A percentile compares a stretch with the other conserved stretches of the same genome.
These are phyloP conservation scores for Anguilla anguilla DNA, from an alignment of 2,797 vertebrate genomes.

Conservation along the genomic window DNA sequence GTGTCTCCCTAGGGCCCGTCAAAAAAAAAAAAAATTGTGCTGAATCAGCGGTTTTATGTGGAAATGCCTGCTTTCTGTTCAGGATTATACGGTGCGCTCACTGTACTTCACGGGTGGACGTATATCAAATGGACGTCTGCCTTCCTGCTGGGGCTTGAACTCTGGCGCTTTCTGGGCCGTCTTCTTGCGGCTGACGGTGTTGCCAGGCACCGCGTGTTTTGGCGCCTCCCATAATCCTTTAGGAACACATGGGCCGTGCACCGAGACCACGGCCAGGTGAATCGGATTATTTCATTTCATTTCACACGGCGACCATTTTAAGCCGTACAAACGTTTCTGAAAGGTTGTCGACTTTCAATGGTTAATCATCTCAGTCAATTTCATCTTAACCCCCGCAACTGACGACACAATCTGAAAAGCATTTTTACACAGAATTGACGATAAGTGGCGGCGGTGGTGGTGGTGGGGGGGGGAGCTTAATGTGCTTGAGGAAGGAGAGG, in stretches of 20 bases:
- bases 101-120: neutral
- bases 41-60: conserved; percentile 4
- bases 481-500: conserved; percentile 29
- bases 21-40: neutral
- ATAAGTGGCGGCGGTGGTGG: neutral
- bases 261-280: neutral
- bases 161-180: neutral
- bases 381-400: neutral
- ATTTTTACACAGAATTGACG: conserved; percentile 35
- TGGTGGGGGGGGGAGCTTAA: conserved; percentile 13
- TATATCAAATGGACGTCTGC: neutral
- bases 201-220: neutral
- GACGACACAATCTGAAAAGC: neutral
- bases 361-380: conserved; percentile 20
- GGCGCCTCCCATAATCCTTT: neutral
- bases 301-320: neutral
- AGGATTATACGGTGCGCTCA: neutral
- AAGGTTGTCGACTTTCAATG: conserved; percentile 10
- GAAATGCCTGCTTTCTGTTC: neutral
- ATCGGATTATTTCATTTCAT: conserved; percentile 14
- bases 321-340: neutral
- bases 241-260: neutral
- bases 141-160: neutral
- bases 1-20: conserved; percentile 4
- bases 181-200: neutral